Evolutionary conservation across 2,888 invertebrate species (phyloP), one percentile per base, ranked within the genome.

Genomic region (Cactoblastis cactorum): DNA sequence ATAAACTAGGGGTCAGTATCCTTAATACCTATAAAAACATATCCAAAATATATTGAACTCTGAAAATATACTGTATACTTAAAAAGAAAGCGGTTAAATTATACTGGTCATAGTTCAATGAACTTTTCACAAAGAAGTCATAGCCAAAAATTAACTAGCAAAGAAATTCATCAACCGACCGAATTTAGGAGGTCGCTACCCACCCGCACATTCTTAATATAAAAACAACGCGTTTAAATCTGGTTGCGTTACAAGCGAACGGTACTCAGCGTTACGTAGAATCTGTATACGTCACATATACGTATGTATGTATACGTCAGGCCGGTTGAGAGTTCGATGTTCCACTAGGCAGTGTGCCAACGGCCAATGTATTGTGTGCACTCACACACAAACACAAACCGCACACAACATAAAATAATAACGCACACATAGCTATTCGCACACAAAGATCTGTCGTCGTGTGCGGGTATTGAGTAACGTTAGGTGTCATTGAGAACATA

Each of bases 311-410:
- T 63, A 67, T 65, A 73, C 78, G 80, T 79, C 80, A 80, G 70
- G 8, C 28, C 56, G 71, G 78, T 73, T 75, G 71, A 61, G 75
- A 83, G 89, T 83, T 87, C 88, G 78, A 87, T 81, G 89, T 80
- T 79, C 88, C 59, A 89, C 72, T 89, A 80, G 89, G 89, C 89
- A 89, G 74, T 89, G 71, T 87, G 89, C 89, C 89, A 89, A 88
- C 71, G 83, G 69, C 83, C 83, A 73, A 65, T 62, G 66, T 65
- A 63, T 64, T 62, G 66, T 65, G 63, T 64, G 66, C 70, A 65
- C 74, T 61, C 77, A 74, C 73, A 73, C 80, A 57, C 72, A 67
- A 68, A 66, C 65, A 59, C 38, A 49, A 33, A 35, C 32, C 56
- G 54, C 58, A 50, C 55, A 54, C 49, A 45, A 41, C 49, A 55